Conservation (phyloP, 1,140 invertebrate genomes). For the Hirudo medicinalis region DNA sequence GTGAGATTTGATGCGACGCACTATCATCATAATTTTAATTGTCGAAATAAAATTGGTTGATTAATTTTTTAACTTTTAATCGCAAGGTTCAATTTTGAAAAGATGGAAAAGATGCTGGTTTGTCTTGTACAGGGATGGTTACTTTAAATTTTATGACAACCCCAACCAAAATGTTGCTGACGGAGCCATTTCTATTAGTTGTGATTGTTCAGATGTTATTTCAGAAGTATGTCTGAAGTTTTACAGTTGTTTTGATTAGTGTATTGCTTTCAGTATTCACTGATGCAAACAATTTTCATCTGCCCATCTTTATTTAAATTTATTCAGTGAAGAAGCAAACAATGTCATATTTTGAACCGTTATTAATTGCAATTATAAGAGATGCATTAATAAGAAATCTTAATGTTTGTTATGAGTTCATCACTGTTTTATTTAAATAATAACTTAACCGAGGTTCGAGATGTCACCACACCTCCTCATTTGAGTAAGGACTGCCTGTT, state of each 20-base stretch:
- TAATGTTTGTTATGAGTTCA: background rate
- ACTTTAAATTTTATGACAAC: conserved; percentile 35
- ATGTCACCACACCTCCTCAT: conserved; percentile 25
- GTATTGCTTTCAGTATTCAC: background rate
- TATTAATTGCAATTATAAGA: too few relatives aligned
- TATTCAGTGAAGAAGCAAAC: background rate
- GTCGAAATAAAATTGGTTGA: background rate
- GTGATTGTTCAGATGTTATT: conserved; percentile 27
- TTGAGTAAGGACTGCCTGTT: conserved; percentile 25
- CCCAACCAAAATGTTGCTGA: conserved; percentile 32
- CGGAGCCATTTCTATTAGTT: conserved; percentile 30
- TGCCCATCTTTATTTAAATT: background rate
- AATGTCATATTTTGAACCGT: too few relatives aligned
- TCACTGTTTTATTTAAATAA: background rate
- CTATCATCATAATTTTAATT: background rate
- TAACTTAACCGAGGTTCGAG: conserved; percentile 19
- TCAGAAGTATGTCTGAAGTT: background rate
- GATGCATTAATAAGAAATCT: too few relatives aligned
- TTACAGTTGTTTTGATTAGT: background rate
- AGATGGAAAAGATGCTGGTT: conserved; percentile 38
- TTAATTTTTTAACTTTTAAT: background rate
- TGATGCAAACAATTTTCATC: background rate
- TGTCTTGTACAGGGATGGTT: conserved; percentile 34
- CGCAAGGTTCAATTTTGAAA: conserved; percentile 25
- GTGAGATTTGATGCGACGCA: background rate